phyloP scores from a whole-genome alignment of 2,797 vertebrate species.

The Hemitrygon akajei region DNA sequence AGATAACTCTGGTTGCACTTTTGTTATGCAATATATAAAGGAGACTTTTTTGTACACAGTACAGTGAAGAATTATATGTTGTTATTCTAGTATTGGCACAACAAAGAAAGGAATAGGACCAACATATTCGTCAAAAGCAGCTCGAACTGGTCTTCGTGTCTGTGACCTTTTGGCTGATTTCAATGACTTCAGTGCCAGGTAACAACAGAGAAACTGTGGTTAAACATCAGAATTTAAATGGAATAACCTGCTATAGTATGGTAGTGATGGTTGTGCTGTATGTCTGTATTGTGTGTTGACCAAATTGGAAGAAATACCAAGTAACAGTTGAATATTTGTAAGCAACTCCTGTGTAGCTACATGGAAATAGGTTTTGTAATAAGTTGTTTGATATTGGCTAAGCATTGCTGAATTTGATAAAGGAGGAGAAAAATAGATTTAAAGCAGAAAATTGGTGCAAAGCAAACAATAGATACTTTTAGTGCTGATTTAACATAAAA shows the following conservation, averaged over 20 bases:
- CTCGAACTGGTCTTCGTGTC: slow-evolving; percentile 85
- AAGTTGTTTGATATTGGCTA: background rate
- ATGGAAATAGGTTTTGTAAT: background rate
- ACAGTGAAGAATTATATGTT: background rate
- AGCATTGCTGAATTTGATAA: background rate
- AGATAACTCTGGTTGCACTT: background rate
- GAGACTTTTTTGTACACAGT: background rate
- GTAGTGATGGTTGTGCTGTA: background rate
- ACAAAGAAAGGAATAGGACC: slow-evolving; percentile 97
- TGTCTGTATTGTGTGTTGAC: background rate
- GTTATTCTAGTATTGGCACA: slow-evolving; percentile 78
- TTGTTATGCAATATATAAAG: background rate
- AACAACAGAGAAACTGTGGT: background rate
- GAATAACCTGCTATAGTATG: background rate
- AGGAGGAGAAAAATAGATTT: background rate
- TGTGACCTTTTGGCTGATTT: slow-evolving; percentile 93
- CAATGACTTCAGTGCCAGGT: slow-evolving; percentile 87
- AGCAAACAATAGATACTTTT: background rate
- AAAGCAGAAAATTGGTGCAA: background rate
- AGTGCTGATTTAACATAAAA: background rate
- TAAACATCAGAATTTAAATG: background rate
- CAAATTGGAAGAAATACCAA: background rate
- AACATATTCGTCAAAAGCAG: slow-evolving; percentile 91
- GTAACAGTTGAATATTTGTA: background rate
- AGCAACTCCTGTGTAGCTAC: background rate